Conservation (phyloP, 2,113 vertebrate genomes). For the Balaeniceps rex region DNA sequence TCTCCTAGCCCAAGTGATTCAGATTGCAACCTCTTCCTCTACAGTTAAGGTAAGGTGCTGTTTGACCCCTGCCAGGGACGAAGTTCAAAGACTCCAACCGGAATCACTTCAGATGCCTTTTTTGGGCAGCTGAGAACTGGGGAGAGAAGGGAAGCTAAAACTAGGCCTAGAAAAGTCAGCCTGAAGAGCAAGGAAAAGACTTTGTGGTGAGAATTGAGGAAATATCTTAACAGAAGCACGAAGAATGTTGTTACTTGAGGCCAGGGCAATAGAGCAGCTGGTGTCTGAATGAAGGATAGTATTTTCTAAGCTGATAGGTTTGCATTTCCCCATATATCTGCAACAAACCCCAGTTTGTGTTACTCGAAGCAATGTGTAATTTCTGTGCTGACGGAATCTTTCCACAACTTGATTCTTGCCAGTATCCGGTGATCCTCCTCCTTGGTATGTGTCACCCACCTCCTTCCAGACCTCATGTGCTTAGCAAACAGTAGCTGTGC, state of each 20-base stretch:
- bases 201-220: background rate
- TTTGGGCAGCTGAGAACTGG: background rate
- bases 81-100: background rate
- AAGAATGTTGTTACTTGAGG: background rate
- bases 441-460: background rate
- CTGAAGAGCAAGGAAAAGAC: background rate
- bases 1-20: constrained; percentile 84
- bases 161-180: background rate
- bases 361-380: background rate
- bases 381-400: background rate
- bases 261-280: background rate
- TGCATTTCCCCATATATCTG: background rate
- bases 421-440: background rate
- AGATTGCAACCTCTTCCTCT: constrained; percentile 84
- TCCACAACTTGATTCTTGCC: background rate
- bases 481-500: background rate
- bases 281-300: background rate
- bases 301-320: background rate
- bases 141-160: background rate
- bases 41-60: constrained; percentile 76
- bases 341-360: background rate
- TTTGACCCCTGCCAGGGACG: background rate
- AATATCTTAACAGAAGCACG: background rate
- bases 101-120: background rate
- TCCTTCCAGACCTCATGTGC: background rate